These are phyloP conservation scores for Aphelocoma coerulescens DNA, from an alignment of 2,113 vertebrate genomes.

Conservation along the genomic window DNA sequence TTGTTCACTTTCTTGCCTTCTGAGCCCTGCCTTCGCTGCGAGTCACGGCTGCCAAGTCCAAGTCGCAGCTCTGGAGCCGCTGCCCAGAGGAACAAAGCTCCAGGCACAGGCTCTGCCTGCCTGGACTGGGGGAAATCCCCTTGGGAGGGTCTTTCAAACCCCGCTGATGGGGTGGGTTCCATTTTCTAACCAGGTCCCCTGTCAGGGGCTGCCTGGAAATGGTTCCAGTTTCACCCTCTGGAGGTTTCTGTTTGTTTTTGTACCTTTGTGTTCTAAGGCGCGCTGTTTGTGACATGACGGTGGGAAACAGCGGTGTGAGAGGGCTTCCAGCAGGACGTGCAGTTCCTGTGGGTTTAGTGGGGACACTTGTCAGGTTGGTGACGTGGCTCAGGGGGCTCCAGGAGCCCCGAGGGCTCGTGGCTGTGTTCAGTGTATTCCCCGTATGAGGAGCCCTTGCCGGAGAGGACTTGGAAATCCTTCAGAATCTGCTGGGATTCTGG, in stretches of 20 bases:
- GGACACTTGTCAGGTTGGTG: fast-evolving
- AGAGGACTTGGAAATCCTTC: background rate
- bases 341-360: fast-evolving
- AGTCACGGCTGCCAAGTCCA: background rate
- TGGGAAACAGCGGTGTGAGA: fast-evolving
- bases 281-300: fast-evolving
- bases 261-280: fast-evolving
- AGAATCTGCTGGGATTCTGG: background rate
- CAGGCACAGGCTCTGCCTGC: background rate
- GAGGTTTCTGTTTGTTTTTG: background rate
- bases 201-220: background rate
- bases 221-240: background rate
- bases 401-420: background rate
- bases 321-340: fast-evolving
- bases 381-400: background rate
- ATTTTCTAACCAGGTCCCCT: background rate
- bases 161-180: background rate
- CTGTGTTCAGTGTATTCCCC: background rate
- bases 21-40: background rate
- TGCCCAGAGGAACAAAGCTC: background rate
- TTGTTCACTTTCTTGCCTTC: background rate
- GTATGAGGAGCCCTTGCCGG: background rate
- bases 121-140: background rate
- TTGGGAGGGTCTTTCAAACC: background rate
- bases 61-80: background rate